A percentile compares a stretch with the other conserved stretches of the same genome.
Evolutionary conservation across 2,888 invertebrate species (phyloP).

Genomic region (Pinctada fucata): DNA sequence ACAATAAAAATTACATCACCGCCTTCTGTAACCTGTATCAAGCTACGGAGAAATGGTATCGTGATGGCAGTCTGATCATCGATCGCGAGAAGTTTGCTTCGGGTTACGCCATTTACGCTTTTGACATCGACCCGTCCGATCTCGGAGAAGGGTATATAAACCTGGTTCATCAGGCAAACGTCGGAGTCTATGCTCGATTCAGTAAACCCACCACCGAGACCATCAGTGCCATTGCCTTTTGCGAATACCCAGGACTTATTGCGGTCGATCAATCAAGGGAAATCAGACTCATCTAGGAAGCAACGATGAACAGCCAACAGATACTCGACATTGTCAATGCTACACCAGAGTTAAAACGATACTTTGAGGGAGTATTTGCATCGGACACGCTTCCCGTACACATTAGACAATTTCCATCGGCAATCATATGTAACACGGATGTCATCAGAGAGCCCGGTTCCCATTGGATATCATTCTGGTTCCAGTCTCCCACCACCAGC

Average conservation of each 20-base stretch:
- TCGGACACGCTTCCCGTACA: background rate
- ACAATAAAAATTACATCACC: constrained; percentile 26
- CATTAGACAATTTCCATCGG: constrained; percentile 10
- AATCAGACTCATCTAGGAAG: constrained; percentile 12
- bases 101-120: constrained; percentile 24
- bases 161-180: no score
- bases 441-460: constrained; percentile 9
- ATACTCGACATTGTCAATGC: background rate
- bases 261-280: constrained; percentile 18
- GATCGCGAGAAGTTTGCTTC: background rate
- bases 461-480: constrained; percentile 27
- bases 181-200: no score
- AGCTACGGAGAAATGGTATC: no score
- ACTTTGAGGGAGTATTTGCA: constrained; percentile 10
- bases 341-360: background rate
- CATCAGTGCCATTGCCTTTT: background rate
- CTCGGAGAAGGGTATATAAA: background rate
- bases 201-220: no score
- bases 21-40: background rate
- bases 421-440: constrained; percentile 24
- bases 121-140: constrained; percentile 19
- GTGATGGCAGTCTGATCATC: no score
- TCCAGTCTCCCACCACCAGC: background rate
- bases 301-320: constrained; percentile 5
- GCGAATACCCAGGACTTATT: constrained; percentile 19